These are phyloP conservation scores for Stenodera caucasica DNA, from an alignment of 2,888 invertebrate species.

Conservation along the genomic window DNA sequence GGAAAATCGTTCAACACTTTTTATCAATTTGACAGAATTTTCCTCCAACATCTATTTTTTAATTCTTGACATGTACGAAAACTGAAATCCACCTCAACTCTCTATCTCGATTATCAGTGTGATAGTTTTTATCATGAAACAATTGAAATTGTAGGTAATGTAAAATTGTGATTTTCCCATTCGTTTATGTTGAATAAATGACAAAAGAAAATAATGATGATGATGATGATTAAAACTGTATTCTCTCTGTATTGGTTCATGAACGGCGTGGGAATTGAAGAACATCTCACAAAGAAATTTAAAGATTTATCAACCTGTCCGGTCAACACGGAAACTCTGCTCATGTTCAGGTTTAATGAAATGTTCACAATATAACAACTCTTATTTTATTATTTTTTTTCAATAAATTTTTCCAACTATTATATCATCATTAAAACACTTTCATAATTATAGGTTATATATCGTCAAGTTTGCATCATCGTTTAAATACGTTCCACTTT, in stretches of 20 bases:
- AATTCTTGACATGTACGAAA: background rate
- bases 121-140: too few species aligned
- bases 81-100: too few species aligned
- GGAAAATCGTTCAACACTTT: too few species aligned
- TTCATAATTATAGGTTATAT: conserved; percentile 8
- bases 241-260: conserved; percentile 28
- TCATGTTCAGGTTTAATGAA: conserved; percentile 15
- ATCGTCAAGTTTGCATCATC: too few species aligned
- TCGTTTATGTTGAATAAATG: too few species aligned
- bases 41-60: background rate
- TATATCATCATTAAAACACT: conserved; percentile 16
- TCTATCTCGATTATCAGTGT: too few species aligned
- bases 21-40: background rate
- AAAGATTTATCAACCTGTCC: conserved; percentile 35
- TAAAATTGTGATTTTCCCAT: too few species aligned
- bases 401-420: background rate
- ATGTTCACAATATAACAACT: conserved; percentile 8
- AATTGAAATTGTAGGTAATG: too few species aligned
- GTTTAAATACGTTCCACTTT: background rate
- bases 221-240: background rate
- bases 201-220: too few species aligned
- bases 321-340: conserved; percentile 18
- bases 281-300: conserved; percentile 38
- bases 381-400: background rate
- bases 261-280: conserved; percentile 37